Base-by-base conservation (phyloP, 2,888 invertebrate species). In the Beris morrisii region DNA sequence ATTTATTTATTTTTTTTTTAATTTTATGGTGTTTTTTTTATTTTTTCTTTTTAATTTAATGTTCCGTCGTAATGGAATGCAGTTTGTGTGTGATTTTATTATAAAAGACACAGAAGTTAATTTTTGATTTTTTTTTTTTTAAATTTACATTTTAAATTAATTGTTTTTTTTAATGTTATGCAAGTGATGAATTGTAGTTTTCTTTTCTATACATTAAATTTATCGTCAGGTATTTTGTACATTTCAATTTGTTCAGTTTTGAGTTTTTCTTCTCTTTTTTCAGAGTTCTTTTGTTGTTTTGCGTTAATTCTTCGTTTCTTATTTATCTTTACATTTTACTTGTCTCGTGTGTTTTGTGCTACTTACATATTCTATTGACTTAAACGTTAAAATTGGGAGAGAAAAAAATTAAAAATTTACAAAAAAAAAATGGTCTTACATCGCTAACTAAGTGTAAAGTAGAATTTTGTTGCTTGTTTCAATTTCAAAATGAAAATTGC, bases 211-310 rank as follows among this genome's bases (percentile, higher is more conserved):
- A 38, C 38, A 38, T 38, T 38, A 38, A 38, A 38, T 38, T 38
- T 38, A 38, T 38, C 38, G 38, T 61, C 48, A 61, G 50, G 61
- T 61, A 52, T 61, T 61, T 61, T 61, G 61, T 61, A 61, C 61
- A 50, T 61, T 61, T 61, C 50, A 38, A 61, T 61, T 52, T 61
- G 52, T 61, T 61, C 61, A 61, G 61, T 61, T 61, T 50, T 61
- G 43, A 52, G 38, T 44, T 43, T 15, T 13, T 54, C 30, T 9
- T 22, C 12, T 22, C 22, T 22, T 22, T 22, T 22, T 22, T 22
- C 22, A 22, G 22, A 22, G 22, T n/a, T 30, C n/a, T 30, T 31
- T 13, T 31, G 5, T 7, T 38, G 38, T 54, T 54, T 54, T 54
- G 30, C 13, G 13, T 32, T 59, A 31, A n/a, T 28, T n/a, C 13